Conservation (phyloP, 2,797 vertebrate species). For the Saguinus oedipus region DNA sequence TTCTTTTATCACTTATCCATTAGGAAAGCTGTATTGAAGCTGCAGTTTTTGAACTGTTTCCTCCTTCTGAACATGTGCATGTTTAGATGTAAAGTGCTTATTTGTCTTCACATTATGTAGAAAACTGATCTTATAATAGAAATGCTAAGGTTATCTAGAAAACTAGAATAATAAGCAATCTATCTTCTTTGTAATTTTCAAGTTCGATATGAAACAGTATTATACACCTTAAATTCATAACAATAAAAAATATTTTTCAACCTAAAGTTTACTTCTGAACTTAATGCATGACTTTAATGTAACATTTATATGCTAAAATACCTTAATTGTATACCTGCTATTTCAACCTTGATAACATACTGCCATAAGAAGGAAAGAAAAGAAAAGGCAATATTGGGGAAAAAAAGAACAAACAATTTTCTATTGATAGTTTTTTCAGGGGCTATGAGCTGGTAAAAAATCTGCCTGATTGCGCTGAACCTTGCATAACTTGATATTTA, state of each 20-base stretch:
- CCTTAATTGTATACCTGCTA: background rate
- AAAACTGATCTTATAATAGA: slow-evolving; percentile 41
- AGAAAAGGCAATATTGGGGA: background rate
- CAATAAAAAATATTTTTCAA: slow-evolving; percentile 60
- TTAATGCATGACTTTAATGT: slow-evolving; percentile 46
- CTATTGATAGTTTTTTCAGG: slow-evolving; percentile 20
- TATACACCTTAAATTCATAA: slow-evolving; percentile 38
- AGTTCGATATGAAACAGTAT: slow-evolving; percentile 20
- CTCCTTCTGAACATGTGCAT: slow-evolving; percentile 27
- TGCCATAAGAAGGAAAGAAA: background rate
- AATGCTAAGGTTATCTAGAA: slow-evolving; percentile 46
- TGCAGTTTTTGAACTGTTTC: slow-evolving; percentile 46
- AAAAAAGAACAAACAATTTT: slow-evolving; percentile 7
- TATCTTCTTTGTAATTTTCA: slow-evolving; percentile 56
- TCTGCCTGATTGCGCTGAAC: background rate
- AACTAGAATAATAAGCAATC: slow-evolving; percentile 19
- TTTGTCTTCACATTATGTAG: slow-evolving; percentile 48
- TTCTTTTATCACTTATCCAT: slow-evolving; percentile 39
- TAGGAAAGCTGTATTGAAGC: background rate
- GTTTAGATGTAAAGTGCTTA: slow-evolving; percentile 25
- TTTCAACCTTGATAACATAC: background rate
- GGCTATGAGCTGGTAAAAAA: slow-evolving; percentile 14
- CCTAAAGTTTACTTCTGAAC: background rate
- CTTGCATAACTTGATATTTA: slow-evolving; percentile 35
- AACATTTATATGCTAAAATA: slow-evolving; percentile 31